These are phyloP conservation scores for Brachyistius frenatus DNA, from an alignment of 2,113 vertebrate genomes.

Conservation along the genomic window DNA sequence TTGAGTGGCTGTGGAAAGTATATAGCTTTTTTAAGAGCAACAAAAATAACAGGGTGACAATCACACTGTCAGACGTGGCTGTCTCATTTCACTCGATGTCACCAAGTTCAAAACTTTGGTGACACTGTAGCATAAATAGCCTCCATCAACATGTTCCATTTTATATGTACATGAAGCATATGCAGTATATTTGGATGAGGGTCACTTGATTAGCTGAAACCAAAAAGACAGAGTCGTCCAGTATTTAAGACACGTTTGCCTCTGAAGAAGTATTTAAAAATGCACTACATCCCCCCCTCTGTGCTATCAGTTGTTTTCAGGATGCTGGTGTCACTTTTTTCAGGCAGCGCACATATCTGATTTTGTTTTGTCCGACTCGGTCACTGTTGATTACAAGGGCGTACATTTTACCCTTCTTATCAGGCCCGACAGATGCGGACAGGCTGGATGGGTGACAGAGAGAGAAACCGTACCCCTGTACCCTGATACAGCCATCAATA, in stretches of 20 bases:
- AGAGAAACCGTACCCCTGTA: slow-evolving; percentile 71
- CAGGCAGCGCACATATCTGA: slow-evolving; percentile 36
- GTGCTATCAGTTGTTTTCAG: slow-evolving; percentile 15
- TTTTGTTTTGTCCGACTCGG: slow-evolving; percentile 43
- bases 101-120: slow-evolving; percentile 68
- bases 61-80: slow-evolving; percentile 62
- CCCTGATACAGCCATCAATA: slow-evolving; percentile 80
- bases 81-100: slow-evolving; percentile 69
- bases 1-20: slow-evolving; percentile 73
- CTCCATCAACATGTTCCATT: slow-evolving; percentile 13
- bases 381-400: slow-evolving; percentile 46
- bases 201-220: slow-evolving; percentile 6
- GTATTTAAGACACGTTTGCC: slow-evolving; percentile 2
- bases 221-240: neutral
- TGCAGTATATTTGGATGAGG: neutral
- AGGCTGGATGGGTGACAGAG: slow-evolving; percentile 53
- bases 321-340: slow-evolving; percentile 21
- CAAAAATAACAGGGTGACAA: slow-evolving; percentile 76
- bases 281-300: neutral
- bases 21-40: slow-evolving; percentile 69
- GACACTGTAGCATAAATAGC: slow-evolving; percentile 39
- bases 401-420: slow-evolving; percentile 53
- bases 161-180: slow-evolving; percentile 16
- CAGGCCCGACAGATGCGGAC: slow-evolving; percentile 32
- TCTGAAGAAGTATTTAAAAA: neutral